phyloP scores from a whole-genome alignment of 2,888 invertebrate genomes.

The Prosopocoilus inquinatus region DNA sequence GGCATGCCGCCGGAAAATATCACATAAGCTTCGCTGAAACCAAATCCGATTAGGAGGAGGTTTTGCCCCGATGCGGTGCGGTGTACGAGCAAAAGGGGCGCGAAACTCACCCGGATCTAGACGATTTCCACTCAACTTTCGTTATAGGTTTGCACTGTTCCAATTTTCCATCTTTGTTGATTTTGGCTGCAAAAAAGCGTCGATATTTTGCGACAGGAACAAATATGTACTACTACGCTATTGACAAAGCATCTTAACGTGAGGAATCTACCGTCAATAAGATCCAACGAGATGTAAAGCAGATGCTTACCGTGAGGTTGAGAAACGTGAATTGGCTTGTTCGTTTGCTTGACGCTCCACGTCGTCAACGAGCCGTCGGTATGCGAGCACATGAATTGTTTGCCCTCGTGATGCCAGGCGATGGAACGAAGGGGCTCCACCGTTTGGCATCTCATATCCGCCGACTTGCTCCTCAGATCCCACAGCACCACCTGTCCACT shows the following conservation, averaged over 20 bases:
- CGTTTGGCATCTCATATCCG: conserved; percentile 81
- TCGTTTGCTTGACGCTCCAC: conserved; percentile 79
- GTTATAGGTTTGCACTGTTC: conserved; percentile 93
- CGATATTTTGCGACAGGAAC: too few relatives aligned
- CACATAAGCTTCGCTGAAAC: conserved; percentile 84
- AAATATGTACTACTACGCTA: too few relatives aligned
- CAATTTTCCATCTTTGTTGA: conserved; percentile 86
- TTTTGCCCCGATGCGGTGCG: neutral
- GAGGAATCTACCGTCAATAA: too few relatives aligned
- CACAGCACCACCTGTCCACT: conserved; percentile 92
- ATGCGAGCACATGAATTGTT: conserved; percentile 95
- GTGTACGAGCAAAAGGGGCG: neutral
- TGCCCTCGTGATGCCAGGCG: conserved; percentile 97
- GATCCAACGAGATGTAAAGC: too few relatives aligned
- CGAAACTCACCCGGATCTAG: conserved; percentile 72
- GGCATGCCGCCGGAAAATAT: conserved; percentile 97
- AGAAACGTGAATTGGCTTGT: conserved; percentile 76
- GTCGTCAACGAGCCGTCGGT: conserved; percentile 93
- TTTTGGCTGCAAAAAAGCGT: conserved; percentile 69
- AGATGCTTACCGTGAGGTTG: conserved; percentile 83
- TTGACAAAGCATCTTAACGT: too few relatives aligned
- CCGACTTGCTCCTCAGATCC: conserved; percentile 86
- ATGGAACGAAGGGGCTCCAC: conserved; percentile 80
- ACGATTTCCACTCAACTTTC: conserved; percentile 94
- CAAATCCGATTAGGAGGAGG: conserved; percentile 1